These are phyloP conservation scores for Smittia sp. DNA, from an alignment of 2,888 invertebrate genomes.

Conservation along the genomic window DNA sequence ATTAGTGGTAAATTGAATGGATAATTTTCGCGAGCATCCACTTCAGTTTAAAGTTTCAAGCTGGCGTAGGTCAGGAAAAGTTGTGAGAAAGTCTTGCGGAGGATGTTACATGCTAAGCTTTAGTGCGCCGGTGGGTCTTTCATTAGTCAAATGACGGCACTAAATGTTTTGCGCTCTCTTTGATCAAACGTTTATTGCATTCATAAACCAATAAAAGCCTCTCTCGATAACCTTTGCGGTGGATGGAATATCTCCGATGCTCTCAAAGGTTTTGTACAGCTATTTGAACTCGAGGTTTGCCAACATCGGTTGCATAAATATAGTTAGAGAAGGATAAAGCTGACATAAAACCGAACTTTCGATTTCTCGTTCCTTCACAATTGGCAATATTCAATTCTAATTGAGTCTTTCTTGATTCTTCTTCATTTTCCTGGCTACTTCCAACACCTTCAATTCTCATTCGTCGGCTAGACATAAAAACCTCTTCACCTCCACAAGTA, in stretches of 20 bases:
- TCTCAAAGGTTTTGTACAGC: too few species aligned
- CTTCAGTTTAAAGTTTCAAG: background rate
- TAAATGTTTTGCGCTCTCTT: slow-evolving; percentile 29
- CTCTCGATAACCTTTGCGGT: too few species aligned
- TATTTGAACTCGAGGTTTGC: too few species aligned
- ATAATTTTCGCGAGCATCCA: slow-evolving; percentile 19
- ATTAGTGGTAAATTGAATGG: slow-evolving; percentile 33
- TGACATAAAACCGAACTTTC: background rate
- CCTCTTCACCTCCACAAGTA: background rate
- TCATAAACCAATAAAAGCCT: slow-evolving; percentile 32
- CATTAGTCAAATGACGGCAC: slow-evolving; percentile 24
- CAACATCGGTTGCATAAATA: too few species aligned
- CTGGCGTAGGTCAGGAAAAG: slow-evolving; percentile 19
- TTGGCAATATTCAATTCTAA: background rate
- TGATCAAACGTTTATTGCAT: background rate
- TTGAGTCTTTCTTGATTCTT: background rate
- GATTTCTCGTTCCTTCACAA: background rate
- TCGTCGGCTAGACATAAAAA: slow-evolving; percentile 11
- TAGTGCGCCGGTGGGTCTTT: background rate
- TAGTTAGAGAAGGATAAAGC: too few species aligned
- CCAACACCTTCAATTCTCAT: background rate
- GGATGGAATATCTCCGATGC: too few species aligned
- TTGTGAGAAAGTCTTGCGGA: too few species aligned
- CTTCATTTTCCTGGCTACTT: background rate
- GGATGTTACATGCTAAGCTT: background rate